Percentiles rank a stretch among this genome's conserved stretches.
Conservation (phyloP, 2,113 vertebrate genomes). For the Ceuthmochares aereus region DNA sequence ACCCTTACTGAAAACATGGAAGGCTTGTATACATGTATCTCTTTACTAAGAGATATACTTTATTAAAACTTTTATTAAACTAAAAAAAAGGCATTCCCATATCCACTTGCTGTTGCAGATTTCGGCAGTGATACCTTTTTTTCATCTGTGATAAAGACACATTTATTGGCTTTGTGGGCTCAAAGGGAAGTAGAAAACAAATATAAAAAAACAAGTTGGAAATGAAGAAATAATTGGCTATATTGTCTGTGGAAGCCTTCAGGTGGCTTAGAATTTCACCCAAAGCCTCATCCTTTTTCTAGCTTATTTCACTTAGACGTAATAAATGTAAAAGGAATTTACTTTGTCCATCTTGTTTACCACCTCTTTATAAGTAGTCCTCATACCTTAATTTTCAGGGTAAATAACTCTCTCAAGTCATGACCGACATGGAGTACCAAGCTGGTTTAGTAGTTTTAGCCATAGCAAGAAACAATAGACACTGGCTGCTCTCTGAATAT, state of each 20-base stretch:
- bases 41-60: background rate
- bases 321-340: background rate
- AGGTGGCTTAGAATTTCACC: background rate
- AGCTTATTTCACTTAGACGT: background rate
- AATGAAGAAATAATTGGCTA: background rate
- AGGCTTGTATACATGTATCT: background rate
- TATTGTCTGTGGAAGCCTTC: background rate
- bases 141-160: background rate
- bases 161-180: constrained; percentile 18
- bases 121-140: background rate
- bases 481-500: background rate
- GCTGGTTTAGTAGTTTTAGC: background rate
- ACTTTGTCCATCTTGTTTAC: background rate
- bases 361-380: background rate
- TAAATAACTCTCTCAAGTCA: background rate
- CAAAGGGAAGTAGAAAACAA: background rate
- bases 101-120: background rate
- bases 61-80: constrained; percentile 37
- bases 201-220: background rate
- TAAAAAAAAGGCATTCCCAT: background rate
- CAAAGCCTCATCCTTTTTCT: background rate
- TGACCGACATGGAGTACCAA: background rate
- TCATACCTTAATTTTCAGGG: background rate
- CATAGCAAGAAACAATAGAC: background rate
- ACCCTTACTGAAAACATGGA: constrained; percentile 14